Conservation (phyloP, 2,888 invertebrate species). For the Cantharis flavilabris region DNA sequence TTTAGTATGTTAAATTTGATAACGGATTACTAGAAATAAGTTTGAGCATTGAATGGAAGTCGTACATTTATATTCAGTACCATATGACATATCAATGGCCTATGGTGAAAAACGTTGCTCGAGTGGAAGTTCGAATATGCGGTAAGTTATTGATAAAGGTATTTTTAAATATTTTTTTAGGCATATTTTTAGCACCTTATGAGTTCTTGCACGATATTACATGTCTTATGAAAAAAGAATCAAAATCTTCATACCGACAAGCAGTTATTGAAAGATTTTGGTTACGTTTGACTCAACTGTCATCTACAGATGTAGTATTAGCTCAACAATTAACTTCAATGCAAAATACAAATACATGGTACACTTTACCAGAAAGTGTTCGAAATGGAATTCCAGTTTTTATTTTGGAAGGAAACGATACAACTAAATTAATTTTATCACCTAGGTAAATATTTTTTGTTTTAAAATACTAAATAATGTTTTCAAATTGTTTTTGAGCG, state of each 20-base stretch:
- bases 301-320: conserved; percentile 68
- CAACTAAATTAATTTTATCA: conserved; percentile 49
- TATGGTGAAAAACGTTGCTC: conserved; percentile 52
- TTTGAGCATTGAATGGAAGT: conserved; percentile 73
- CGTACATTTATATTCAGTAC: conserved; percentile 72
- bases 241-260: conserved; percentile 67
- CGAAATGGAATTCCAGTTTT: conserved; percentile 73
- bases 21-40: conserved; percentile 65
- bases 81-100: conserved; percentile 65
- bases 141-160: conserved; percentile 39
- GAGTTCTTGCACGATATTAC: conserved; percentile 77
- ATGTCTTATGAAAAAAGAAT: conserved; percentile 65
- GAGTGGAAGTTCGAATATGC: conserved; percentile 52
- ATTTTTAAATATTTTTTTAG: neutral
- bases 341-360: conserved; percentile 62
- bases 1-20: conserved; percentile 58
- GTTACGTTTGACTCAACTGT: conserved; percentile 66
- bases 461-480: neutral
- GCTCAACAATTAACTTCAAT: conserved; percentile 73
- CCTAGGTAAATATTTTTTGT: conserved; percentile 53
- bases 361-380: conserved; percentile 71
- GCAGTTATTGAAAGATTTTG: conserved; percentile 69
- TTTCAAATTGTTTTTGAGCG: neutral
- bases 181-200: conserved; percentile 61
- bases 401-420: conserved; percentile 51